Evolutionary conservation across 1,140 invertebrate genomes (phyloP), one percentile per base, ranked within the genome.

Genomic region (Brachionus rotundiformis): DNA sequence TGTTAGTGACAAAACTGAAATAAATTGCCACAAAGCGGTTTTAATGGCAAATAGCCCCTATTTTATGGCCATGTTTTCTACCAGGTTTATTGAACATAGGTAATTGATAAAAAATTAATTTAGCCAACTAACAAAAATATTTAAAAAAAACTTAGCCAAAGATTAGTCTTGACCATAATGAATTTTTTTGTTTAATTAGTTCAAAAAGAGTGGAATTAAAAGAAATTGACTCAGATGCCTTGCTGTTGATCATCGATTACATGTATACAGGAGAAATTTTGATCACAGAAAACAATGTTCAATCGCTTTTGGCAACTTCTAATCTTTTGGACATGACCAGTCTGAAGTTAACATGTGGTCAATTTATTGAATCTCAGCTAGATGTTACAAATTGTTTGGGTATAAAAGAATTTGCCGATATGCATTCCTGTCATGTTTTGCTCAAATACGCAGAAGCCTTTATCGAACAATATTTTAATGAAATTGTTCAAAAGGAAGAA

Each of bases 191-290:
- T 77, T 29, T 41, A 54, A 33, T 36, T 54, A 49, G 59, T 31
- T 73, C 39, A 25, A 73, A 44, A 13, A 41, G 19, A n/a, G 39
- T 73, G 25, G 7, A 54, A 77, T 97, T 98, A 85, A 90, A 94
- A 77, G 96, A 98, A 86, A 96, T 99, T 85, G 96, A 98, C 87
- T 95, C 98, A 89, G 92, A 93, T 84, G 96, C 96, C 23, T 97
- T 99, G 94, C 95, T 98, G 88, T 88, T 96, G 31, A 90, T 98
- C 0, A 95, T 99, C 83, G 95, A 98, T 87, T 99, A 98, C 89
- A 98, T 95, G 88, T 99, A 99, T 88, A 97, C 95, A 5, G 96
- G 95, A n/a, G 94, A 96, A 87, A 96, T 99, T 65, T 92, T 95
- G 75, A 95, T 99, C 23, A 95, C 98, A 88, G 96, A 98, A 89